Evolutionary conservation across 2,888 invertebrate species (phyloP), one percentile per base, ranked within the genome.

Genomic region (Tyria jacobaeae): DNA sequence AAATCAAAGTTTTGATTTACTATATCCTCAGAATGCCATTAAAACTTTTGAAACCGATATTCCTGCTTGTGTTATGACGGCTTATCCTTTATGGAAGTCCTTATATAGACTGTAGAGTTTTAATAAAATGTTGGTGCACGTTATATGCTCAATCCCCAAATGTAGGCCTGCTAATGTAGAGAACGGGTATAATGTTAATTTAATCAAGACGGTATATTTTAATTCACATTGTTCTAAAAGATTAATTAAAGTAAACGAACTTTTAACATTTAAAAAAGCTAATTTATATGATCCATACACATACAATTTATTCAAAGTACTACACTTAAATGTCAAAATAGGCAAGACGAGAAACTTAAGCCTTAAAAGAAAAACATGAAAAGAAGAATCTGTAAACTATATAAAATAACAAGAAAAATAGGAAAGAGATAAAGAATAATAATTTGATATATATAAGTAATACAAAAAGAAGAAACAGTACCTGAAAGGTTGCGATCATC

Each of bases 1-100:
- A 89, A 88, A 89, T 88, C 86, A 85, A 81, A 84, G 73, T 78
- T 85, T 82, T 90, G 86, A 89, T 89, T 89, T 88, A 89, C 79
- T 79, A 75, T 83, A 81, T 79, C 80, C 81, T 85, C 70, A 68
- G 75, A 81, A 78, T 71, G 77, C 69, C 73, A 76, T 84, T 83
- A 78, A 79, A 79, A 71, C 70, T 77, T 79, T 77, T 75, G 72
- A 79, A 73, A 72, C 61, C 54, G 57, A 70, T 65, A 70, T 62
- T 60, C 67, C 61, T 55, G 62, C 56, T 52, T 14, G 39, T 62
- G 62, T 71, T 72, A 72, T 64, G 62, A 52, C 53, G 71, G 64
- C 66, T 74, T 68, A 72, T 66, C 61, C 66, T 65, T 57, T 64
- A 64, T 55, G 53, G 10, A 10, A 64, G 39, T 65, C 48, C 41